A percentile compares a stretch with the other conserved stretches of the same genome.
Conservation (phyloP, 1,140 invertebrate species). For the Wasmannia auropunctata region DNA sequence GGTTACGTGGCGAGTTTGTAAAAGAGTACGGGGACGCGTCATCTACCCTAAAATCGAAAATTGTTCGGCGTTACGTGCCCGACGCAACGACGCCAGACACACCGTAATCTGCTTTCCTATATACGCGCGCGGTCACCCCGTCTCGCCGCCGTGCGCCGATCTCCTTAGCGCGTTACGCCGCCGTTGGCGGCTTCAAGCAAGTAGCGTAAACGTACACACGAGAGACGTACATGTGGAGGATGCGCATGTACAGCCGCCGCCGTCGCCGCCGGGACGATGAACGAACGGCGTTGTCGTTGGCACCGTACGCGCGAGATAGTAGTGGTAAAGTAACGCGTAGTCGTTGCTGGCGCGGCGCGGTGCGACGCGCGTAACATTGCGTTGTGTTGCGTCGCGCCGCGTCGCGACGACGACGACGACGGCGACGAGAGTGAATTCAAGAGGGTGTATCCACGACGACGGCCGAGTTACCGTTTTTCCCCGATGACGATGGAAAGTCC, state of each 20-base stretch:
- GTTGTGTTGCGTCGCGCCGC: not conserved
- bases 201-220: not conserved
- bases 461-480: not conserved
- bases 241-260: not conserved
- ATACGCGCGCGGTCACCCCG: conserved; percentile 25
- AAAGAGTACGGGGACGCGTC: not conserved
- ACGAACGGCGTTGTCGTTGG: conserved; percentile 22
- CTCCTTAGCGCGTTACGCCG: conserved; percentile 53
- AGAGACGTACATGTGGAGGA: not conserved
- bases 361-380: too few relatives aligned
- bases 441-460: not conserved
- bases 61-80: not conserved
- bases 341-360: not conserved
- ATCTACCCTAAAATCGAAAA: conserved; percentile 23
- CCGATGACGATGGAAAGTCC: not conserved
- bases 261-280: not conserved
- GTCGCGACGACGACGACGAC: not conserved
- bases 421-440: not conserved
- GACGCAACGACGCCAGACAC: conserved; percentile 33
- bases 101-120: conserved; percentile 16
- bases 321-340: not conserved
- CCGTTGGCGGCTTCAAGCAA: conserved; percentile 28
- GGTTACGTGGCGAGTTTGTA: not conserved
- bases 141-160: conserved; percentile 7
- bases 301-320: conserved; percentile 2